Base-by-base conservation (phyloP, 2,797 vertebrate species). In the Lacerta bilineata region DNA sequence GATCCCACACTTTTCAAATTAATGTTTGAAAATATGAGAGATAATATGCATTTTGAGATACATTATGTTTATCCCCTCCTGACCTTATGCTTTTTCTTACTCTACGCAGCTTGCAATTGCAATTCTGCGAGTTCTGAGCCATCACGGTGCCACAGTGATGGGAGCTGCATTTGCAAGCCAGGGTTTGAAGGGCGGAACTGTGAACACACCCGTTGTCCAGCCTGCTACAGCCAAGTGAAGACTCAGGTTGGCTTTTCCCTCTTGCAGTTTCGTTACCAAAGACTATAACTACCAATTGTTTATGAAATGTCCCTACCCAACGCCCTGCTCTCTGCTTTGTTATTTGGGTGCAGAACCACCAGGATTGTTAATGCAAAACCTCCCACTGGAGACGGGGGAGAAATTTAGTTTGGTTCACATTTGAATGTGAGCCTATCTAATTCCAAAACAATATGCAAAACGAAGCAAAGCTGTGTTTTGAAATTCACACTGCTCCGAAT, bases 181-280 rank as follows among this genome's bases (percentile, higher is more conserved):
- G 98, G 98, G 29, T 98, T 97, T 0, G 96, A 97, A 27, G 99
- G 98, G 8, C 94, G 90, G 50, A 96, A 18, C 94, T 99, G 99
- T 75, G 97, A 98, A 25, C 96, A 90, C 0, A 95, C 95, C 0
- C 88, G 88, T 80, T 99, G 99, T 87, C 98, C 99, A 0, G 90
- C 95, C 86, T 99, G 99, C 92, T 99, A 99, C 15, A 66, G 84
- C 80, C 96, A 97, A 81, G 96, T 98, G 93, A 98, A 97, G 92
- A 82, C 1, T 43, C 97, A 98, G 98, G 99, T 99, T 92, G 59
- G 95, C 39, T 0, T n/a, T 15, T 43, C 20, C 64, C 50, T 79
- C 11, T 90, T 78, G 5, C 25, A 75, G 39, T 29, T 33, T 3
- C 83, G 18, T 15, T 33, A 86, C 74, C 39, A 79, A 61, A 29